Evolutionary conservation across 2,113 vertebrate species (phyloP).

Genomic region (Tragelaphus scriptus): DNA sequence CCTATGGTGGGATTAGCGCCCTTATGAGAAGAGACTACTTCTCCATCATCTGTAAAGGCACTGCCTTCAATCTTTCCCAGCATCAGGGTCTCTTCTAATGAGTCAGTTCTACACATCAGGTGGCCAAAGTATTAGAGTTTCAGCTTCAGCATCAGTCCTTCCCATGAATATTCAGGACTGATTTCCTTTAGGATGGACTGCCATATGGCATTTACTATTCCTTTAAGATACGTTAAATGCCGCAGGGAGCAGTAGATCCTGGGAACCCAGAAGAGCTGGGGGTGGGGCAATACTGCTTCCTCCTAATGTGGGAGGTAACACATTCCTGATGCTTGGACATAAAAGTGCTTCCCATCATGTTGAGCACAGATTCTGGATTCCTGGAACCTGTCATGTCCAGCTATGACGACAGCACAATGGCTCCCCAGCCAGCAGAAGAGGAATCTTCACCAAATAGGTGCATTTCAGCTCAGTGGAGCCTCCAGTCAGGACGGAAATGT

Average conservation of each 20-base stretch:
- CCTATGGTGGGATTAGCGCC: neutral
- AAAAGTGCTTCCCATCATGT: neutral
- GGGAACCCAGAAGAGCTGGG: neutral
- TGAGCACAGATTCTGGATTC: slow-evolving; percentile 2
- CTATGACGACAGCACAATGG: neutral
- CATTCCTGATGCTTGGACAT: neutral
- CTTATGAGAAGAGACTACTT: neutral
- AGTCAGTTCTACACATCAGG: neutral
- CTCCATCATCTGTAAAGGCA: neutral
- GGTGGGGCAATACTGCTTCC: neutral
- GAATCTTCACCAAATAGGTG: neutral
- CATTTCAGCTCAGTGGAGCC: neutral
- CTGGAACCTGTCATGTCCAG: neutral
- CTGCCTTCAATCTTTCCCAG: neutral
- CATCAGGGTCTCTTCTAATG: neutral
- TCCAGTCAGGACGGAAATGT: neutral
- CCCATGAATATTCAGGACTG: neutral
- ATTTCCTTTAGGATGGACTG: neutral
- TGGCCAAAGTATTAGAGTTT: neutral
- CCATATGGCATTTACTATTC: neutral
- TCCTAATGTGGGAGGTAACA: neutral
- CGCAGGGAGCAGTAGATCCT: neutral
- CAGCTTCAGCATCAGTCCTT: neutral
- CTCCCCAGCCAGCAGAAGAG: neutral
- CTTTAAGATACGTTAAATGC: neutral